Base-by-base conservation (phyloP, 2,113 vertebrate species). In the Ondatra zibethicus region DNA sequence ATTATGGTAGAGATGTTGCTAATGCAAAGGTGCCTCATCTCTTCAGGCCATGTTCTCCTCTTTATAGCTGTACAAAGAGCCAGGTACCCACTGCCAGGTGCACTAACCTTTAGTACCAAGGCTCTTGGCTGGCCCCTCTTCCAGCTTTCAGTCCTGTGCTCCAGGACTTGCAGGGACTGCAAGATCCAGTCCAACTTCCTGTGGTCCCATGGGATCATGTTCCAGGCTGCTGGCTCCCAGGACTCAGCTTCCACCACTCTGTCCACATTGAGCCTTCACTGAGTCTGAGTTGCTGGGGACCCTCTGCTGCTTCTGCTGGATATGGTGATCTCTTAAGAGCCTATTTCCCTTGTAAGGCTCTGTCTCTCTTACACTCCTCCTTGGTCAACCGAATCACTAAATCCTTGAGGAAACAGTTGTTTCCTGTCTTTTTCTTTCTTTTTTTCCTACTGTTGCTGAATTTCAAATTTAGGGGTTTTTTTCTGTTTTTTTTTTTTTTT, bases 351-450 rank as follows among this genome's bases (percentile, higher is more conserved):
- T 82, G 10, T 65, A 76, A 52, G 91, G 70, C 78, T 45, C 65
- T 61, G n/a, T 70, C n/a, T 72, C 17, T 52, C 42, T 70, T 55
- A 29, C 17, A 42, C 75, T 70, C 36, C 14, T 68, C 61, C 52
- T 29, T n/a, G 88, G 31, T 76, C n/a, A 21, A 89, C n/a, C 8
- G 21, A 45, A 11, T 89, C 76, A 55, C 5, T 70, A 82, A 88
- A 89, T 72, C 36, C 45, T 96, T 19, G 25, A 93, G 52, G 19
- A 96, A 96, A 80, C 13, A 92, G 47, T 89, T 89, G 65, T 89
- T 94, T 96, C 50, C 65, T 47, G 17, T 88, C 80, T 89, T 12
- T 7, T 58, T 85, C 70, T 86, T 12, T 7, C 50, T 89, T 87
- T 58, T 42, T 68, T 58, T 73, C 85, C 45, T n/a, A 16, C 14